Conservation (phyloP, 2,888 invertebrate genomes). For the Eretmocerus hayati region DNA sequence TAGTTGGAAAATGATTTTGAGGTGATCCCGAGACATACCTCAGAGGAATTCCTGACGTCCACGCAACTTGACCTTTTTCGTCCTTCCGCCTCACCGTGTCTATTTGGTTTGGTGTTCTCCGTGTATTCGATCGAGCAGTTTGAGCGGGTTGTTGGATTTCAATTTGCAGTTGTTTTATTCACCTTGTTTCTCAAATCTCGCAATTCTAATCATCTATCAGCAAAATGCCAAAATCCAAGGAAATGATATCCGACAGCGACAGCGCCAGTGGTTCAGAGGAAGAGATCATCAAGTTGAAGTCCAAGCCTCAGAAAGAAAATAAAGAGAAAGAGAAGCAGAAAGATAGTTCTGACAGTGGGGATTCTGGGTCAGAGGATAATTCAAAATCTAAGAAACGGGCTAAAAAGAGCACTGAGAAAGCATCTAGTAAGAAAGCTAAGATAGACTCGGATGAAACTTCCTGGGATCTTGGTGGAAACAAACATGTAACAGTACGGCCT, state of each 20-base stretch:
- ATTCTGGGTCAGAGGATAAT: conserved; percentile 27
- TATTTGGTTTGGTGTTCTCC: too few species aligned
- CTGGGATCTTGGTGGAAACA: conserved; percentile 74
- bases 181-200: too few species aligned
- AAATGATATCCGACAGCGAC: conserved; percentile 31
- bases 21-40: too few species aligned
- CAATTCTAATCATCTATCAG: too few species aligned
- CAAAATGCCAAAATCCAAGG: conserved; percentile 43
- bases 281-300: conserved; percentile 27
- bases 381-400: conserved; percentile 27
- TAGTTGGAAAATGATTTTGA: too few species aligned
- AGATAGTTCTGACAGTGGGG: conserved; percentile 16
- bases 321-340: conserved; percentile 10
- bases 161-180: too few species aligned
- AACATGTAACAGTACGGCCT: conserved; percentile 70
- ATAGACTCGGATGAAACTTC: conserved; percentile 44
- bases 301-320: conserved; percentile 22
- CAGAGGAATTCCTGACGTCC: too few species aligned
- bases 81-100: too few species aligned
- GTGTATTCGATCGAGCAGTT: too few species aligned
- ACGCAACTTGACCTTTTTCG: too few species aligned
- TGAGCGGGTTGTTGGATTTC: too few species aligned
- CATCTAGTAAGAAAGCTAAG: conserved; percentile 20
- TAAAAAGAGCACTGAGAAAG: conserved; percentile 19
- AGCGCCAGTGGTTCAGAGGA: conserved; percentile 27